Conservation (phyloP, 2,888 invertebrate species). For the Lordiphosa fenestrarum region DNA sequence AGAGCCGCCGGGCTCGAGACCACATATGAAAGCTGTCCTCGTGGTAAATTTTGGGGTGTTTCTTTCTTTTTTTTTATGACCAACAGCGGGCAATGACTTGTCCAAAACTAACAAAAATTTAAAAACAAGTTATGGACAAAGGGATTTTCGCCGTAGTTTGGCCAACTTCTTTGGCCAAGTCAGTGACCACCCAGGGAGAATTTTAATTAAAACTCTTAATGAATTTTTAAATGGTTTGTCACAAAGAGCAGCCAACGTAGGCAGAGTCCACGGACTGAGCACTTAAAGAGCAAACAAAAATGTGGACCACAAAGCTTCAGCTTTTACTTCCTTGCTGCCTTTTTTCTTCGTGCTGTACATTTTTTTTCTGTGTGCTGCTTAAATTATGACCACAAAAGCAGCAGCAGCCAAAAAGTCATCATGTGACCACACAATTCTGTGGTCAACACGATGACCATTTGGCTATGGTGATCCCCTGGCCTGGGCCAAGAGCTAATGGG, state of each 20-base stretch:
- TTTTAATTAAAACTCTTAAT: constrained; percentile 66
- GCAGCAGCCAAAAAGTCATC: constrained; percentile 49
- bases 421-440: constrained; percentile 59
- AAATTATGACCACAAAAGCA: constrained; percentile 38
- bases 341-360: neutral
- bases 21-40: constrained; percentile 57
- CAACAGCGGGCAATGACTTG: constrained; percentile 29
- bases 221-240: constrained; percentile 58
- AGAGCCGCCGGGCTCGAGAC: constrained; percentile 44
- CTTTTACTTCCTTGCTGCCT: constrained; percentile 10
- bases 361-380: constrained; percentile 7
- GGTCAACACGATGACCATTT: constrained; percentile 43
- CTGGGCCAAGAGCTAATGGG: constrained; percentile 44
- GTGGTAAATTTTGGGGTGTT: constrained; percentile 2
- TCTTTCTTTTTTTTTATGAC: constrained; percentile 17
- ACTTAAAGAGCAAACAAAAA: constrained; percentile 24
- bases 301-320: constrained; percentile 14
- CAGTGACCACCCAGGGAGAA: constrained; percentile 25
- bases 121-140: constrained; percentile 18
- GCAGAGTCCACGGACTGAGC: constrained; percentile 17
- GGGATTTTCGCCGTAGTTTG: constrained; percentile 10
- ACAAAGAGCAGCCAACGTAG: constrained; percentile 6
- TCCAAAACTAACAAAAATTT: constrained; percentile 12
- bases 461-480: constrained; percentile 25
- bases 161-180: constrained; percentile 26